phyloP scores from a whole-genome alignment of 2,888 invertebrate species.

The Carterocephalus palaemon region DNA sequence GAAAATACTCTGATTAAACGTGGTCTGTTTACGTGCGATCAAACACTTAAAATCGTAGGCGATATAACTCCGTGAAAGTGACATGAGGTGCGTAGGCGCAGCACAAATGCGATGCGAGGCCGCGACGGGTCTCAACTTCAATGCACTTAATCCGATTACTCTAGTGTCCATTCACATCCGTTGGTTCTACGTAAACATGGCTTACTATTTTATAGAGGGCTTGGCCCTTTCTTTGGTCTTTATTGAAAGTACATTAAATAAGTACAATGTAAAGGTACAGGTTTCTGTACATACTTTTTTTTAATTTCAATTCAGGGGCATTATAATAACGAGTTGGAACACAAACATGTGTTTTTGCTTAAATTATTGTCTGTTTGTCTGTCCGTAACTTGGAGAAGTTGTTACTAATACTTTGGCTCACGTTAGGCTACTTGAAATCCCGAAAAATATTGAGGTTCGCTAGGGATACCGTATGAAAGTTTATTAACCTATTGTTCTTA shows the following conservation, averaged over 20 bases:
- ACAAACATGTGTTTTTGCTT: no score
- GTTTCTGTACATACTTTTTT: no score
- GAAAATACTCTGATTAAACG: constrained; percentile 52
- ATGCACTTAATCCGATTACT: constrained; percentile 63
- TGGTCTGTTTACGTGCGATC: constrained; percentile 55
- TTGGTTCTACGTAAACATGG: constrained; percentile 42
- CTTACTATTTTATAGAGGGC: constrained; percentile 30
- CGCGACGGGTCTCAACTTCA: constrained; percentile 39
- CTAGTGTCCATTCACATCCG: constrained; percentile 38
- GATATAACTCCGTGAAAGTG: constrained; percentile 61
- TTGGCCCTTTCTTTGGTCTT: constrained; percentile 2
- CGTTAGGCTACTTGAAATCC: no score
- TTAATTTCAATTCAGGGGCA: no score
- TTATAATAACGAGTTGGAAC: no score
- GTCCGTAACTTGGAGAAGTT: no score
- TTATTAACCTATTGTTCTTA: no score
- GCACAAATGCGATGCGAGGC: constrained; percentile 40
- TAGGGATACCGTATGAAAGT: no score
- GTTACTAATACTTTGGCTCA: no score
- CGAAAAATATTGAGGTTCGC: no score
- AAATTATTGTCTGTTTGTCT: no score
- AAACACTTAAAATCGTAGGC: constrained; percentile 58
- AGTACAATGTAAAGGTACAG: no score
- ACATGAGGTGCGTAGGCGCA: constrained; percentile 62
- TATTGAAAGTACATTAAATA: not conserved